These are phyloP conservation scores for Paramacrobiotus metropolitanus DNA, from an alignment of 1,140 invertebrate genomes.

Conservation along the genomic window DNA sequence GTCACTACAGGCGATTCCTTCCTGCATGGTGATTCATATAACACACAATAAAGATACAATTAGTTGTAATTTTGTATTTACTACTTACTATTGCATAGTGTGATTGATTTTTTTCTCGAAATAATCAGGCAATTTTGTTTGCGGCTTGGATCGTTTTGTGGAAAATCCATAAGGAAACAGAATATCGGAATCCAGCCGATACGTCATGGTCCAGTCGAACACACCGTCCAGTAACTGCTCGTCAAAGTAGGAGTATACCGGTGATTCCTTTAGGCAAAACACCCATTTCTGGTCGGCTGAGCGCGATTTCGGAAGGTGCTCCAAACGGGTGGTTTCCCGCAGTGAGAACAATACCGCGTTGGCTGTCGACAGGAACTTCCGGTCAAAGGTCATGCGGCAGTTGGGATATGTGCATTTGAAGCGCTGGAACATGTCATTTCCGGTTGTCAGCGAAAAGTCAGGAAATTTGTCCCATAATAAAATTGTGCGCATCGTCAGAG, in stretches of 20 bases:
- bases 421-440: not conserved
- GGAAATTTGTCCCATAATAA: not conserved
- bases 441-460: not conserved
- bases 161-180: slow-evolving; percentile 36
- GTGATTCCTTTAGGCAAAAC: not conserved
- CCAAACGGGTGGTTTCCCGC: not conserved
- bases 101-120: not conserved
- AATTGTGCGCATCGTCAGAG: no score
- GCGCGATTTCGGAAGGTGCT: not conserved
- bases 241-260: slow-evolving; percentile 2
- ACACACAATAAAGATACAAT: no score
- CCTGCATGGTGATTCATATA: no score
- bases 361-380: not conserved
- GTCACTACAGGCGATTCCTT: no score
- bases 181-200: slow-evolving; percentile 38
- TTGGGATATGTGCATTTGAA: not conserved
- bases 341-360: not conserved
- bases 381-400: not conserved
- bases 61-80: no score
- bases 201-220: slow-evolving; percentile 52
- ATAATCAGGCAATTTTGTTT: not conserved
- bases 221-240: not conserved
- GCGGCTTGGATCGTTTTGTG: not conserved
- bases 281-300: not conserved
- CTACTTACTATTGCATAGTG: no score